A percentile compares a stretch with the other conserved stretches of the same genome.
phyloP scores from a whole-genome alignment of 2,113 vertebrate species.

The cat (Felis catus) region F.catus_Fca126_mat1.0 CM031416.1:41532001-41532500 shows the following conservation, averaged over 20 bases:
- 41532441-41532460: background rate
- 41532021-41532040: slow-evolving; percentile 91
- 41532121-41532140: background rate
- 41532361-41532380: background rate
- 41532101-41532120: background rate
- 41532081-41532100: background rate
- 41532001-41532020: slow-evolving; percentile 89
- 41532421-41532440: background rate
- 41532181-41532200: background rate
- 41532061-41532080: slow-evolving; percentile 92
- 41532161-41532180: background rate
- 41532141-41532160: background rate
- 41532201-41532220: background rate
- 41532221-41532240: background rate
- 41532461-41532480: background rate
- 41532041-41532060: slow-evolving; percentile 93
- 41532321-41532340: background rate
- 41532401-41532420: background rate
- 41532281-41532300: background rate
- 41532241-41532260: background rate
- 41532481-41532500: background rate
- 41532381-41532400: background rate
- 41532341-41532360: background rate
- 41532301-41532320: background rate
- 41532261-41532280: background rate